Percentiles rank a stretch among this genome's conserved stretches.
phyloP scores from a whole-genome alignment of 2,888 invertebrate genomes.

The Heliconius ismenius region DNA sequence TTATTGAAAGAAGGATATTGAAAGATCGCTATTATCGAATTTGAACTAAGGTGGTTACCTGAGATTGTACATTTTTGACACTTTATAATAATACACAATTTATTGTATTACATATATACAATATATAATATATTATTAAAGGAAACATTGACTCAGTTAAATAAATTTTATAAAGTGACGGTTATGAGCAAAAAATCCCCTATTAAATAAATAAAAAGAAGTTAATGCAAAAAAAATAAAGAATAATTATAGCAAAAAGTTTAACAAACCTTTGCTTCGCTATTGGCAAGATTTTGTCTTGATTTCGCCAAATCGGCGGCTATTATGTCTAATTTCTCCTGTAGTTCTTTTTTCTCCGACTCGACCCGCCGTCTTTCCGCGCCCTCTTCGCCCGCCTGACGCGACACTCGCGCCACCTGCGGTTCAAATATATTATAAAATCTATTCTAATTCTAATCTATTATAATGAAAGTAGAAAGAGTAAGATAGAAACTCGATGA shows the following conservation, averaged over 20 bases:
- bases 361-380: constrained; percentile 89
- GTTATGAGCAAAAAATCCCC: not conserved
- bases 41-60: not conserved
- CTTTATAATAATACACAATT: too few species aligned
- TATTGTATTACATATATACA: not conserved
- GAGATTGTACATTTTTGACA: too few species aligned
- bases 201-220: not conserved
- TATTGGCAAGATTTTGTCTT: constrained; percentile 84
- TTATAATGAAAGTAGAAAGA: not conserved
- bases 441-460: not conserved
- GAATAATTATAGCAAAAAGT: not conserved
- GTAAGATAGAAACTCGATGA: not conserved
- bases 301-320: constrained; percentile 86
- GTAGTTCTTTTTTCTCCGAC: constrained; percentile 84
- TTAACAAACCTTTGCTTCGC: constrained; percentile 84
- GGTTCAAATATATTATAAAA: not conserved
- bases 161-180: not conserved
- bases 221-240: not conserved
- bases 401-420: constrained; percentile 89
- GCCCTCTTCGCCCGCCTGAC: constrained; percentile 92
- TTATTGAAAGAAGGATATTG: not conserved
- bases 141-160: not conserved
- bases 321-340: constrained; percentile 83
- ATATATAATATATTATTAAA: not conserved
- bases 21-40: not conserved